Base-by-base conservation (phyloP, 2,797 vertebrate species). In the Stomatorhinus walkeri region DNA sequence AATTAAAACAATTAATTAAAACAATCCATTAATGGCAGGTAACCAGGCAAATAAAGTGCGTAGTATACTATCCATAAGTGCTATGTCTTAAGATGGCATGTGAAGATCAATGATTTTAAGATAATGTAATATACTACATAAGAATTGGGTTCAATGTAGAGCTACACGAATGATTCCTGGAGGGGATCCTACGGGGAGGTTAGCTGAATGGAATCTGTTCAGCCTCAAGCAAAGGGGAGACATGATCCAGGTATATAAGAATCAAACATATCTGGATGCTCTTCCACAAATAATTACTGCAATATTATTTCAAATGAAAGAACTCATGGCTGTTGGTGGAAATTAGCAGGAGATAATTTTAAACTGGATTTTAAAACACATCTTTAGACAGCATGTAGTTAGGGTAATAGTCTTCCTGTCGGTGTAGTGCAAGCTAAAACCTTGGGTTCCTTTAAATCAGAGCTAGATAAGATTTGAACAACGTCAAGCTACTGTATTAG, bases 1-100 rank as follows among this genome's bases (percentile, higher is more conserved):
- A 51, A 85, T 85, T 85, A 48, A 85, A 48, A 83, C 79, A 46
- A 40, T 61, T 59, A 1, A 81, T 81, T 43, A 83, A 83, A 84
- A 84, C 81, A 51, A 72, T 85, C 22, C 43, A 48, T 85, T 12
- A 10, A 51, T 22, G 46, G 46, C 46, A 85, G 0, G n/a, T 85
- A 51, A 85, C 83, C 52, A 22, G n/a, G 3, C 24, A 24, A 85
- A 49, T 4, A 52, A 54, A 85, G 22, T 46, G 36, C 4, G 36
- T 36, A 43, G 36, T 43, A 40, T 79, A 36, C 32, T 19, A 79
- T 79, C 32, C 1, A 19, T 46, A 79, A 79, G 36, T 43, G 72
- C 14, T n/a, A 40, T 79, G 72, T 3, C 28, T 79, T 43, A 79
- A 40, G 36, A 43, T 68, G 64, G 64, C 10, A 43, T 46, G 43